phyloP scores from a whole-genome alignment of 2,888 invertebrate species.

The Trissoscelio sp. region DNA sequence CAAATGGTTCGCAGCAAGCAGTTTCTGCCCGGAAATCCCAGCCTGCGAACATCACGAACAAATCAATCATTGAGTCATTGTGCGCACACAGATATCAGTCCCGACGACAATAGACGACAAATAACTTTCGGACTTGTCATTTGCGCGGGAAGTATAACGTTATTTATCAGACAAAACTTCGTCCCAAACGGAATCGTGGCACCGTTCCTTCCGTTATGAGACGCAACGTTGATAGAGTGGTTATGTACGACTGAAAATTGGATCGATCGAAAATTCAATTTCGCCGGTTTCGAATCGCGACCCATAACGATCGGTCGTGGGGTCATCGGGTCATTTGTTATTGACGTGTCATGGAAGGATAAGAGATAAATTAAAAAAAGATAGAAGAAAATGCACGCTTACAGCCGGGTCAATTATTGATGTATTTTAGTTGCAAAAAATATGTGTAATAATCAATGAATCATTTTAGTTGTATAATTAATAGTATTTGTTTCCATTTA shows the following conservation, averaged over 20 bases:
- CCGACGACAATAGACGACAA: conserved; percentile 60
- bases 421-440: too few species aligned
- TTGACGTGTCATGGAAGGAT: background rate
- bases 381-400: too few species aligned
- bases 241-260: conserved; percentile 23
- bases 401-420: too few species aligned
- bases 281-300: conserved; percentile 4
- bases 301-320: background rate
- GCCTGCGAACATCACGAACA: conserved; percentile 71
- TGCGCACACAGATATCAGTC: conserved; percentile 25
- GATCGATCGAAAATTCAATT: conserved; percentile 40
- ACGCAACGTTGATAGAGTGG: conserved; percentile 37
- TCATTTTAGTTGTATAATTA: too few species aligned
- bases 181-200: conserved; percentile 28
- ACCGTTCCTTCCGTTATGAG: conserved; percentile 46
- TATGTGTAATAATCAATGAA: too few species aligned
- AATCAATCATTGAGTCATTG: conserved; percentile 67
- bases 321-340: background rate
- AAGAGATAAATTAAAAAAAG: background rate
- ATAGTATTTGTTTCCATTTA: too few species aligned
- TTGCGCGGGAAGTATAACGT: conserved; percentile 56
- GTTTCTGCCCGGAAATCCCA: conserved; percentile 78
- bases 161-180: conserved; percentile 53
- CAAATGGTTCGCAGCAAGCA: conserved; percentile 81
- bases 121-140: conserved; percentile 62